These are phyloP conservation scores for Clepsis dumicolana DNA, from an alignment of 2,888 invertebrate genomes.

Conservation along the genomic window DNA sequence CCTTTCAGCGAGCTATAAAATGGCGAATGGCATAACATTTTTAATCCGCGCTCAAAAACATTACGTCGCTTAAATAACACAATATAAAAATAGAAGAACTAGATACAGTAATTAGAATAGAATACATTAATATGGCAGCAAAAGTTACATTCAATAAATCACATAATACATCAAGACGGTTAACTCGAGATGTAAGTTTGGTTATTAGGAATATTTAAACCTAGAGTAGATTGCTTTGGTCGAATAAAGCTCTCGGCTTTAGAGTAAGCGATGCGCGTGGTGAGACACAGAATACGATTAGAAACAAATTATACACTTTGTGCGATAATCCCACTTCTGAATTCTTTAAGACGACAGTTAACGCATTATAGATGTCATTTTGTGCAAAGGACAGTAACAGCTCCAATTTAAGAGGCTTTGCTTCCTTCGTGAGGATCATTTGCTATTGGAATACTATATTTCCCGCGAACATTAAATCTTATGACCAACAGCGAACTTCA, in stretches of 20 bases:
- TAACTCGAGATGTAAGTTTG: conserved; percentile 59
- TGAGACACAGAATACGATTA: conserved; percentile 21
- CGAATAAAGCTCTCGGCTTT: conserved; percentile 58
- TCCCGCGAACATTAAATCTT: no score
- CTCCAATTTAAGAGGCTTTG: no score
- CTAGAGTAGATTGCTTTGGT: conserved; percentile 74
- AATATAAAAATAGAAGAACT: conserved; percentile 45
- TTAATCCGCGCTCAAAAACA: conserved; percentile 23
- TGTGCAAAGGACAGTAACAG: no score
- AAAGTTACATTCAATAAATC: conserved; percentile 59
- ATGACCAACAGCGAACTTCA: no score
- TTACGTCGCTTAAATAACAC: conserved; percentile 41
- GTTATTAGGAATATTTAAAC: conserved; percentile 56
- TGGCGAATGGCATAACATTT: conserved; percentile 41
- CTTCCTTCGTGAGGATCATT: no score
- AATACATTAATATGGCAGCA: conserved; percentile 60
- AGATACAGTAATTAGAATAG: conserved; percentile 44
- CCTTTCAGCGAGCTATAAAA: conserved; percentile 36
- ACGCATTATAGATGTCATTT: neutral
- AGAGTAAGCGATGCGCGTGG: conserved; percentile 36
- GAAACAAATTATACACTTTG: conserved; percentile 40
- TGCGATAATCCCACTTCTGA: neutral
- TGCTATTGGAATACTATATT: no score
- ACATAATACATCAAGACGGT: conserved; percentile 65
- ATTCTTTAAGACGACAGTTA: neutral